Evolutionary conservation across 2,113 vertebrate species (phyloP).

Genomic region (Menura novaehollandiae): DNA sequence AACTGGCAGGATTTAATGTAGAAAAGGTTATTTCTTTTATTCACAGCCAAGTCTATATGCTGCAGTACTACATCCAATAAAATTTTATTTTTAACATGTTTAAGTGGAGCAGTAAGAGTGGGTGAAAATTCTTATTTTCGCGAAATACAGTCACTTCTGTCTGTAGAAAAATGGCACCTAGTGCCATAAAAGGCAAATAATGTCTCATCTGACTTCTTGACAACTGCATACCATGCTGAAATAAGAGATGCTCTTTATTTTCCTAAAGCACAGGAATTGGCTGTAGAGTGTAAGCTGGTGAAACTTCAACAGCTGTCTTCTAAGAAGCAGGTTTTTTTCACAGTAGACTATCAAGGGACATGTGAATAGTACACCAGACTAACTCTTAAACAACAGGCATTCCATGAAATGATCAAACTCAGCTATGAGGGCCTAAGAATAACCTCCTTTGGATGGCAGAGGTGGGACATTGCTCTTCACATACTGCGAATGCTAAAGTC

Average conservation of each 20-base stretch:
- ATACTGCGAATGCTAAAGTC: background rate
- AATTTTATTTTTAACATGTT: conserved; percentile 32
- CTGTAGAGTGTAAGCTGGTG: background rate
- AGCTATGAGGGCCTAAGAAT: conserved; percentile 29
- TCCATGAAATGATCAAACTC: conserved; percentile 41
- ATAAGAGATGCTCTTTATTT: conserved; percentile 39
- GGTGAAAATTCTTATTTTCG: conserved; percentile 5
- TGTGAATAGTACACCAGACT: background rate
- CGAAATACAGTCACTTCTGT: background rate
- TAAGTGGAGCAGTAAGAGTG: background rate
- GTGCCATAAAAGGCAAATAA: background rate
- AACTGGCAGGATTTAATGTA: background rate
- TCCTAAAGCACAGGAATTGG: conserved; percentile 28
- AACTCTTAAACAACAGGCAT: conserved; percentile 29
- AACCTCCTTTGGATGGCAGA: conserved; percentile 14
- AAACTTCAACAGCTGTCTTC: conserved; percentile 64
- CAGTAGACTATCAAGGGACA: conserved; percentile 37
- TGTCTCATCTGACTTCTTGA: conserved; percentile 26
- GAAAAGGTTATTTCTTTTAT: conserved; percentile 9
- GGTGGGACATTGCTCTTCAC: background rate
- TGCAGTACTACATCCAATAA: background rate
- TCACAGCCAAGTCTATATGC: conserved; percentile 6
- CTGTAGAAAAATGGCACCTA: background rate
- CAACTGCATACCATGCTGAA: background rate
- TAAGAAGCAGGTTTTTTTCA: background rate